Evolutionary conservation across 2,888 invertebrate genomes (phyloP), one percentile per base, ranked within the genome.

Genomic region (Ormyrus pomaceus): DNA sequence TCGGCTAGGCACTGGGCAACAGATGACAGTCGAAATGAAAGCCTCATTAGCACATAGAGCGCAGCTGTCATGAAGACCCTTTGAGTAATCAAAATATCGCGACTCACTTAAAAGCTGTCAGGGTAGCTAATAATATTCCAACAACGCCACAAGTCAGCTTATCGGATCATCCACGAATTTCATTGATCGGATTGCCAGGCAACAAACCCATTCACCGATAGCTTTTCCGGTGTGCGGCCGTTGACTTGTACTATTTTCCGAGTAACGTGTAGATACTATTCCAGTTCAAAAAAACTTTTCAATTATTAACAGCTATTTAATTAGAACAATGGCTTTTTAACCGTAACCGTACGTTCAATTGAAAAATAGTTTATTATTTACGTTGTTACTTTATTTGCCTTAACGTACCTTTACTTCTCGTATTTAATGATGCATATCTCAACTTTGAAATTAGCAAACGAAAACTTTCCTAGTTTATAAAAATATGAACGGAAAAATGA

Each of bases 1-100:
- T 34, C 34, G 34, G 34, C 34, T 34, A 34, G 4, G 34, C 48
- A 75, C 75, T 55, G 75, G 13, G 61, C 51, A 53, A n/a, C 50
- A 6, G 58, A 71, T 66, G 56, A 59, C 69, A 69, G 62, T n/a
- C 19, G 46, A 53, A 73, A 72, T 68, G 62, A 73, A 73, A 69
- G 62, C 6, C 50, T 56, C 76, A 72, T 76, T 80, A 69, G 68
- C 34, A 46, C 46, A 66, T 46, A 51, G 50, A 68, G 53, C 34
- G 13, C 56, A 73, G 58, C 55, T 70, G 70, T 59, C 65, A 53
- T 48, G 61, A 53, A 69, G 77, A 59, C n/a, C 59, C 73, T 81
- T 81, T 72, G 75, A 78, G 74, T 78, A 75, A 78, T 81, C 78
- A 75, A 75, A 81, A 74, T 78, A 81, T 71, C 77, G 59, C 34